Percentiles rank a stretch among this genome's conserved stretches.
Evolutionary conservation across 30 jellyfish, hydroid and myxozoan genomes (phyloP).

Genomic region (Turritopsis rubra): DNA sequence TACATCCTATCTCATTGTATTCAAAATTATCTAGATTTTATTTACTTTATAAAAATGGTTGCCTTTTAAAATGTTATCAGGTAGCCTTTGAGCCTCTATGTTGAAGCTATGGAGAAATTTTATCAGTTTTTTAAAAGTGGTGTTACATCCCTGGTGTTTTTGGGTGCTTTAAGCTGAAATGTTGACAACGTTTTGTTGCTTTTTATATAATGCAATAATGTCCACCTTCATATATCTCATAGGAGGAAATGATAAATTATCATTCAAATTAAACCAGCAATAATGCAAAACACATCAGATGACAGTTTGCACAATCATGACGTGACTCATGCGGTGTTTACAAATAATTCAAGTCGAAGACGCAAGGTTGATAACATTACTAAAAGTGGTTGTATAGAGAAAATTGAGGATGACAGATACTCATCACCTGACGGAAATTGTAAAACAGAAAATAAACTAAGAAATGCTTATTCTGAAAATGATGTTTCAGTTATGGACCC

Average conservation of each 20-base stretch:
- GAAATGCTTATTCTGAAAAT: constrained; percentile 14
- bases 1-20: too few relatives aligned
- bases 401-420: constrained; percentile 14
- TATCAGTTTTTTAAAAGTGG: too few relatives aligned
- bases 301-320: not conserved
- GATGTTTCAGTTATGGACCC: constrained; percentile 12
- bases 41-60: too few relatives aligned
- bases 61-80: too few relatives aligned
- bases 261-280: not conserved
- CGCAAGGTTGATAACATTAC: not conserved
- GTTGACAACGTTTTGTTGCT: too few relatives aligned
- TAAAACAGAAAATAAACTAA: not conserved
- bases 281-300: not conserved
- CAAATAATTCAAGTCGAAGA: not conserved
- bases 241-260: not conserved
- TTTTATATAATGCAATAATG: not conserved
- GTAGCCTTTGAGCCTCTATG: too few relatives aligned
- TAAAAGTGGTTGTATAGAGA: constrained; percentile 1
- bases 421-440: not conserved
- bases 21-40: too few relatives aligned
- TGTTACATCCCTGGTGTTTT: too few relatives aligned
- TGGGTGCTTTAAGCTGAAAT: too few relatives aligned
- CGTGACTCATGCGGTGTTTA: not conserved
- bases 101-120: too few relatives aligned
- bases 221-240: not conserved